A percentile compares a stretch with the other conserved stretches of the same genome.
These are phyloP conservation scores for Melanogrammus aeglefinus DNA, from an alignment of 2,797 vertebrate genomes.

Conservation along the genomic window DNA sequence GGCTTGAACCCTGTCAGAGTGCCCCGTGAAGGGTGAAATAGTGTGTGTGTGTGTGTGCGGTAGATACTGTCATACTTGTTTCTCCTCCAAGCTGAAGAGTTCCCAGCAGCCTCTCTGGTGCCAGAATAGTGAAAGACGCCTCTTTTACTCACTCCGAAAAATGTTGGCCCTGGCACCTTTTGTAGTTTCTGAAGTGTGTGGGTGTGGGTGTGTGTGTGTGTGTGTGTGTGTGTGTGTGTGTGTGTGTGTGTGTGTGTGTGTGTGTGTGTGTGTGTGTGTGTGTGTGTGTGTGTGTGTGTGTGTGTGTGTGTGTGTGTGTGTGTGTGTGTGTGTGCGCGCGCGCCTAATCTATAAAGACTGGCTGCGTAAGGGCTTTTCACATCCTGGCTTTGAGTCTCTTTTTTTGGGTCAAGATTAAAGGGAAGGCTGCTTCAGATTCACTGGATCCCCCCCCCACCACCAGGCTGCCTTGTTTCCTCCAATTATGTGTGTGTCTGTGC, in stretches of 20 bases:
- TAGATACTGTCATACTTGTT: conserved; percentile 49
- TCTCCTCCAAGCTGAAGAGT: conserved; percentile 34
- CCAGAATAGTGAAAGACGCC: conserved; percentile 45
- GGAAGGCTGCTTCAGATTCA: conserved; percentile 69
- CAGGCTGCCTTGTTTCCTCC: conserved; percentile 43
- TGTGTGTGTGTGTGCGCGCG: conserved; percentile 22
- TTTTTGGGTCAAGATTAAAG: conserved; percentile 70
- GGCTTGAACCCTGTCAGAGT: not conserved
- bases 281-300: too few species aligned
- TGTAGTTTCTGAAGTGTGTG: too few species aligned
- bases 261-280: too few species aligned
- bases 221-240: too few species aligned
- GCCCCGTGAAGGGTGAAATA: conserved; percentile 18
- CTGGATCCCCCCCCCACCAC: conserved; percentile 30
- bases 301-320: not conserved
- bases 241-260: not conserved
- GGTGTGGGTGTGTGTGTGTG: too few species aligned
- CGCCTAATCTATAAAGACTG: conserved; percentile 61
- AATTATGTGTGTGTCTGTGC: not conserved
- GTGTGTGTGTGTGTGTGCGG: not conserved
- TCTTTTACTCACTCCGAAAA: conserved; percentile 25
- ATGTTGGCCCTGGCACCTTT: conserved; percentile 48
- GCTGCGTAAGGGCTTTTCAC: conserved; percentile 61
- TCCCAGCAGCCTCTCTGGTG: conserved; percentile 52
- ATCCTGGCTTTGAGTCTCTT: conserved; percentile 59